These are phyloP conservation scores for Tetragnatha montana DNA, from an alignment of 2,888 invertebrate genomes.

Conservation along the genomic window DNA sequence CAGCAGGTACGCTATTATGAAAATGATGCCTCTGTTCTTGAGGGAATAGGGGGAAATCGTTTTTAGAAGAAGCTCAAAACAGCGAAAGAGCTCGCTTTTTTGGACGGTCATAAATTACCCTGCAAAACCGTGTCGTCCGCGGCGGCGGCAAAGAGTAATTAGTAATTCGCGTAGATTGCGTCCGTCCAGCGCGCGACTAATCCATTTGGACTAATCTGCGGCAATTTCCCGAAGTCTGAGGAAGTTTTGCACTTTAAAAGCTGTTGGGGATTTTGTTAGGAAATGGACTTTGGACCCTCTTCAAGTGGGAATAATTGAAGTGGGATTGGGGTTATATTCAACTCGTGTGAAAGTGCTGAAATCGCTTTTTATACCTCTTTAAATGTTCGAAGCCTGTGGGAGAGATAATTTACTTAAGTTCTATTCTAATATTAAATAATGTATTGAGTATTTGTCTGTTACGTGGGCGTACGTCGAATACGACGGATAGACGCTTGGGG, in stretches of 20 bases:
- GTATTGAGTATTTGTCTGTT: too few species aligned
- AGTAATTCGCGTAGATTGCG: constrained; percentile 8
- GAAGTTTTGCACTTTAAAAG: neutral
- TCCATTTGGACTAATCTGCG: neutral
- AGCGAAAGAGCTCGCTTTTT: constrained; percentile 34
- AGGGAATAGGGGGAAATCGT: constrained; percentile 46
- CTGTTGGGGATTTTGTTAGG: too few species aligned
- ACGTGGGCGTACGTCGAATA: too few species aligned
- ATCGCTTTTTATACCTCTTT: too few species aligned
- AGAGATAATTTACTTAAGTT: too few species aligned
- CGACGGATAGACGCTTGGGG: too few species aligned
- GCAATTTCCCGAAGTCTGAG: neutral
- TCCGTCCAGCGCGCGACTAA: neutral
- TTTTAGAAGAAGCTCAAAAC: constrained; percentile 35
- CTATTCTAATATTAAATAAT: too few species aligned
- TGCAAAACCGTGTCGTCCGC: constrained; percentile 3
- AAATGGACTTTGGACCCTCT: too few species aligned
- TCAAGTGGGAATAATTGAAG: too few species aligned
- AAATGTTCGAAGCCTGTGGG: too few species aligned
- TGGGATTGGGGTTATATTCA: too few species aligned
- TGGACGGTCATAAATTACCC: constrained; percentile 40
- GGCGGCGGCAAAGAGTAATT: constrained; percentile 19
- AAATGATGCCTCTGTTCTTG: constrained; percentile 50
- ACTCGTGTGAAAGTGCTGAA: too few species aligned
- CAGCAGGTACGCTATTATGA: constrained; percentile 61